A percentile compares a stretch with the other conserved stretches of the same genome.
phyloP scores from a whole-genome alignment of 2,888 invertebrate species.

The Gastracanthus pulcherrimus region DNA sequence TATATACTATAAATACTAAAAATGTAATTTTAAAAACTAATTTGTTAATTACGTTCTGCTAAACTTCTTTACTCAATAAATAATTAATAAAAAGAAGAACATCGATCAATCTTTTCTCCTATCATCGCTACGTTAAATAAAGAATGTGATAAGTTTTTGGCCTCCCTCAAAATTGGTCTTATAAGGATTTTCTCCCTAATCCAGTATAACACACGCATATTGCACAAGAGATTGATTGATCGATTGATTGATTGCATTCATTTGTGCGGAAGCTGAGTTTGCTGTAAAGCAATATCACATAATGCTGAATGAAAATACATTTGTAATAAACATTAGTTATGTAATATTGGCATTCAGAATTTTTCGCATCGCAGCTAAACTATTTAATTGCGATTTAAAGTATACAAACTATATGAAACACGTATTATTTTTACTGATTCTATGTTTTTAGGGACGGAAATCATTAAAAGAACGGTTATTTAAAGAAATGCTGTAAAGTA shows the following conservation, averaged over 20 bases:
- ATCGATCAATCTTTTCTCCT: slow-evolving; percentile 4
- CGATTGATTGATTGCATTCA: neutral
- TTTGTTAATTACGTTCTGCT: neutral
- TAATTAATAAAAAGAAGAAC: neutral
- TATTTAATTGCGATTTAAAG: neutral
- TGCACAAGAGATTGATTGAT: neutral
- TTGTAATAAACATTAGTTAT: no score
- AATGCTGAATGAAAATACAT: neutral
- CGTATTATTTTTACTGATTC: no score
- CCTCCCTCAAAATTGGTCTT: neutral
- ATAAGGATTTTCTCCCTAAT: neutral
- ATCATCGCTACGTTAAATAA: neutral
- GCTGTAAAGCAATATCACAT: neutral
- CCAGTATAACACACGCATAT: neutral
- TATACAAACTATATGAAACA: no score
- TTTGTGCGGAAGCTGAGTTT: neutral
- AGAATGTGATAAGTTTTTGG: neutral
- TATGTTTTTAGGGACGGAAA: no score
- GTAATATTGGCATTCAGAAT: neutral
- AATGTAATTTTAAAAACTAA: neutral
- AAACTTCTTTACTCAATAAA: neutral
- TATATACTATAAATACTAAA: neutral
- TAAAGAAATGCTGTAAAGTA: no score
- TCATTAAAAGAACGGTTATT: no score
- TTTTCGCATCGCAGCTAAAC: neutral